phyloP scores from a whole-genome alignment of 2,797 vertebrate species.

The Sebastes cheni region DNA sequence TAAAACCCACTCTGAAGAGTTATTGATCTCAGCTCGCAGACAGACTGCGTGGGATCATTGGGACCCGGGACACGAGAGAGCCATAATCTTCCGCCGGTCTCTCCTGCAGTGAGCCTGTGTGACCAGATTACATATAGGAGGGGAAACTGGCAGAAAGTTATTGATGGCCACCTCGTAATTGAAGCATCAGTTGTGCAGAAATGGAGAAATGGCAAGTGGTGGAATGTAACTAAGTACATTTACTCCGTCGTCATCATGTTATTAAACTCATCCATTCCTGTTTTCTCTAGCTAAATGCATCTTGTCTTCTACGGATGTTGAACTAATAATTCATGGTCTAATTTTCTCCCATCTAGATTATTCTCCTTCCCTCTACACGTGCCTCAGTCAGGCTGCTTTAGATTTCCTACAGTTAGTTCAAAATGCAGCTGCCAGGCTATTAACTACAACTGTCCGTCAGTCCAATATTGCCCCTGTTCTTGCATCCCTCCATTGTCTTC shows the following conservation, averaged over 20 bases:
- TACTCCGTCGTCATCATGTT: neutral
- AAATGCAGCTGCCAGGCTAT: no score
- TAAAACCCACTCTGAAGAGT: constrained; percentile 57
- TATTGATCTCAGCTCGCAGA: constrained; percentile 67
- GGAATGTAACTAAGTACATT: neutral
- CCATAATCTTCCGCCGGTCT: constrained; percentile 49
- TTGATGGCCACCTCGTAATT: neutral
- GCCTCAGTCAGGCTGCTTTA: no score
- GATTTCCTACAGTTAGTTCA: no score
- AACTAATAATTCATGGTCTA: no score
- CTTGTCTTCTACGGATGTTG: no score
- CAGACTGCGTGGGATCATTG: constrained; percentile 49
- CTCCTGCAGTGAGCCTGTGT: constrained; percentile 38
- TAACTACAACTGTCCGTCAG: no score
- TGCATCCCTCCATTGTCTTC: no score
- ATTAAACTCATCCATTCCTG: no score
- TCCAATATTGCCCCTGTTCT: no score
- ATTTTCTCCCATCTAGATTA: no score
- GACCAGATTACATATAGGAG: constrained; percentile 34
- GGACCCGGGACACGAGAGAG: constrained; percentile 40
- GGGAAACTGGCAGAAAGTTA: constrained; percentile 1
- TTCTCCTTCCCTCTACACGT: no score
- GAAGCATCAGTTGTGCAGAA: neutral
- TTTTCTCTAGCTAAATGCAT: no score
- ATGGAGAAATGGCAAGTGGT: neutral